Conservation (phyloP, 1,140 invertebrate species). For the Muscidifurax raptorellus region DNA sequence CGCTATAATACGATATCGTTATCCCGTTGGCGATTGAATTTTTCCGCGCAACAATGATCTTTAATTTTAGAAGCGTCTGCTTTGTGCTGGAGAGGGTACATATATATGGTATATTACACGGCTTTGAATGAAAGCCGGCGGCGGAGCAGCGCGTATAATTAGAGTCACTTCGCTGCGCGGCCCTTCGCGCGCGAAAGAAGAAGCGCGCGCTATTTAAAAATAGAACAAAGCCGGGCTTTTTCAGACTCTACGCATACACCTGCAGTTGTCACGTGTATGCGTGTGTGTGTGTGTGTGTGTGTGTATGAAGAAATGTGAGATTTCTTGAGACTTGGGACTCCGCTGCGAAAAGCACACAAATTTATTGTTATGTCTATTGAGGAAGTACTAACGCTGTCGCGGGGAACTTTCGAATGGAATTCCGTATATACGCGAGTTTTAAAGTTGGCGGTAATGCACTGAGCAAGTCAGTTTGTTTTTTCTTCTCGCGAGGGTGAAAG, state of each 20-base stretch:
- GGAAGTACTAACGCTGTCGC: background rate
- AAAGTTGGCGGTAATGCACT: background rate
- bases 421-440: background rate
- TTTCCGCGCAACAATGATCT: background rate
- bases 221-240: constrained; percentile 10
- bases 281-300: too few species aligned
- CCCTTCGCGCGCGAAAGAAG: constrained; percentile 28
- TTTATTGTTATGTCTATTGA: background rate
- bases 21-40: background rate
- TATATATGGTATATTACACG: too few species aligned
- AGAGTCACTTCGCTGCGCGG: constrained; percentile 19
- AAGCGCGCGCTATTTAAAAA: constrained; percentile 32
- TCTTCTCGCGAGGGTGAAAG: background rate
- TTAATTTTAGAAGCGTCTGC: background rate
- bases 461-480: background rate
- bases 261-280: background rate
- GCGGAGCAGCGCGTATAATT: background rate
- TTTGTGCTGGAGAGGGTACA: too few species aligned
- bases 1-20: background rate
- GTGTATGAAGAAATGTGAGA: background rate
- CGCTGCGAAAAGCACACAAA: background rate
- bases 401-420: background rate
- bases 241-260: background rate
- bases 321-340: background rate
- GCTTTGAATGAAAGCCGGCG: background rate